Percentiles rank a stretch among this genome's conserved stretches.
Conservation (phyloP, 2,888 invertebrate genomes). For the Trichogramma evanescens region DNA sequence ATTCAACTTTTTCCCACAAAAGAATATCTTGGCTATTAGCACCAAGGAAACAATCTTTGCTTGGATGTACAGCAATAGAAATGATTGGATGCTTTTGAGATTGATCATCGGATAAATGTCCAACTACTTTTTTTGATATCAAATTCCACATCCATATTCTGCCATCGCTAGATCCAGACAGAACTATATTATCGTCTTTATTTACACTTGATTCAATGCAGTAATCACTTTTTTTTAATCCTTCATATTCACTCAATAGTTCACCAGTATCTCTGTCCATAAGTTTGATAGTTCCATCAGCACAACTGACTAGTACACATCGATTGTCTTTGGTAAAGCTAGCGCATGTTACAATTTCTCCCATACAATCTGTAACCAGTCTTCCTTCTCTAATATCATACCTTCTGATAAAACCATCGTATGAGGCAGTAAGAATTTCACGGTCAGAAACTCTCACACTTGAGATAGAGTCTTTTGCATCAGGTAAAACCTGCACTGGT, state of each 20-base stretch:
- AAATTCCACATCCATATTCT: constrained; percentile 85
- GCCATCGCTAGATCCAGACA: constrained; percentile 87
- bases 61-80: constrained; percentile 77
- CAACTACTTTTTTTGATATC: constrained; percentile 60
- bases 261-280: constrained; percentile 84
- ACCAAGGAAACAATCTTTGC: constrained; percentile 62
- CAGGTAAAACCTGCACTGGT: constrained; percentile 76
- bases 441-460: constrained; percentile 74
- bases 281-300: constrained; percentile 74
- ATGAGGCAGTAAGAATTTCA: constrained; percentile 83
- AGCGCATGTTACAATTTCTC: constrained; percentile 75
- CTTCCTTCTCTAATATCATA: constrained; percentile 89
- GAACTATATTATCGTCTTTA: constrained; percentile 73
- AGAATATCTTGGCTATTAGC: constrained; percentile 67
- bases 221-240: constrained; percentile 76
- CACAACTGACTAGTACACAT: constrained; percentile 78
- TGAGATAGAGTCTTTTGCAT: constrained; percentile 88
- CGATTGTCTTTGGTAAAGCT: constrained; percentile 87
- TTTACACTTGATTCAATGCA: constrained; percentile 83
- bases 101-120: constrained; percentile 41
- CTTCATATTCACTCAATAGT: constrained; percentile 68
- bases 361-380: constrained; percentile 75
- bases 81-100: constrained; percentile 43
- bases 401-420: constrained; percentile 78
- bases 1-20: constrained; percentile 53